phyloP scores from a whole-genome alignment of 2,113 vertebrate species.

The Peromyscus maniculatus region DNA sequence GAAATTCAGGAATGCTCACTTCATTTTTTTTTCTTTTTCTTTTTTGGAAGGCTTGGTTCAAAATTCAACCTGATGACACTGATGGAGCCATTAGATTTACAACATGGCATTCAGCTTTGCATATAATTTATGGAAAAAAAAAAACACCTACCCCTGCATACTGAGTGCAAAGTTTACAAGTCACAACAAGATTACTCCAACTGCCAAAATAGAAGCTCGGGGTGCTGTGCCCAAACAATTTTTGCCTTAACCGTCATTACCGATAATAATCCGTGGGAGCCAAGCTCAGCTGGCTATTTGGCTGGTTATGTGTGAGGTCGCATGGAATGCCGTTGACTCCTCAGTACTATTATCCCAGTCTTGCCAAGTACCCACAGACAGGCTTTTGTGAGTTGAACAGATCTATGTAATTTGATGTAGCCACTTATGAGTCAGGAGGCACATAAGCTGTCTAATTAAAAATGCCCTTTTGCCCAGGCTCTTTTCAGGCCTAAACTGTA shows the following conservation, averaged over 20 bases:
- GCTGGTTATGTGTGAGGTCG: constrained; percentile 40
- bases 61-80: background rate
- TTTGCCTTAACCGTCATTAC: constrained; percentile 73
- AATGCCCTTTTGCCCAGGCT: constrained; percentile 67
- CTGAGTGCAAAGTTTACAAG: constrained; percentile 72
- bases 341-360: constrained; percentile 21
- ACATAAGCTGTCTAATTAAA: constrained; percentile 77
- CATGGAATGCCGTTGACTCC: constrained; percentile 31
- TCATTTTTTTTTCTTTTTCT: too few relatives aligned
- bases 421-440: constrained; percentile 74
- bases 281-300: constrained; percentile 48
- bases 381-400: constrained; percentile 10
- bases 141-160: background rate
- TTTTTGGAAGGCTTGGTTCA: constrained; percentile 11
- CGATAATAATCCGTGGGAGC: constrained; percentile 60
- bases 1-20: constrained; percentile 33
- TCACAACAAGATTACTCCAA: constrained; percentile 72
- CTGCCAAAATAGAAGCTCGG: constrained; percentile 70
- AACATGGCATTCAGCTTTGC: background rate
- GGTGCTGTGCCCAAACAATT: constrained; percentile 60
- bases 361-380: constrained; percentile 34
- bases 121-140: constrained; percentile 52
- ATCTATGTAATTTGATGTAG: constrained; percentile 64
- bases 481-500: constrained; percentile 72
- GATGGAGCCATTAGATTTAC: background rate